Base-by-base conservation (phyloP, 2,113 vertebrate species). In the Cynoglossus semilaevis region DNA sequence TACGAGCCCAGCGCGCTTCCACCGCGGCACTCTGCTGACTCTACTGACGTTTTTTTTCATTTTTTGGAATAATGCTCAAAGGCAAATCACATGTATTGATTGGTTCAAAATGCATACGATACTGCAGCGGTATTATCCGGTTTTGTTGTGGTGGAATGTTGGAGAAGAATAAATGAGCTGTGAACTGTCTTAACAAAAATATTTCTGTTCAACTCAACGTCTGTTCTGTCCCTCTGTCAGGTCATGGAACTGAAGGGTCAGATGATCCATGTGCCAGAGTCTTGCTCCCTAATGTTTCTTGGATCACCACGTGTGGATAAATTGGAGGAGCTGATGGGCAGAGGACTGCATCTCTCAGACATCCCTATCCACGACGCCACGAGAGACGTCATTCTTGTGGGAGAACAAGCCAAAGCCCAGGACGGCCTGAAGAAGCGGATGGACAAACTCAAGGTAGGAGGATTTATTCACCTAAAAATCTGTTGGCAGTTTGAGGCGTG, bases 171-270 rank as follows among this genome's bases (percentile, higher is more conserved):
- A 29, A 2, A 29, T 29, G 6, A 29, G 6, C 2, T 29, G 22
- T n/a, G n/a, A n/a, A n/a, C n/a, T 41, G 16, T 51, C 48, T n/a
- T n/a, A 54, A 19, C n/a, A n/a, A n/a, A n/a, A n/a, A 41, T 42
- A 4, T 11, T 7, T 4, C 3, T 56, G 8, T 58, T 14, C 11
- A 11, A 12, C 14, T 14, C 68, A n/a, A n/a, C 38, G 38, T 43
- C 72, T 85, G 19, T 14, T 74, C 47, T 19, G 16, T 62, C 22
- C 67, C 16, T 48, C 10, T 87, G 47, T 1, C 85, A 99, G 97
- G 95, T 97, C 52, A 99, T 99, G 97, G 97, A 99, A 81, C 77
- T 99, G 62, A 99, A 99, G 83, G 97, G 97, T 69, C 97, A 99
- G 89, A 99, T 99, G 97, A 95, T 99, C 77, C 93, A 98, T 0